These are phyloP conservation scores for Grantiella picta DNA, from an alignment of 2,113 vertebrate species.

Conservation along the genomic window DNA sequence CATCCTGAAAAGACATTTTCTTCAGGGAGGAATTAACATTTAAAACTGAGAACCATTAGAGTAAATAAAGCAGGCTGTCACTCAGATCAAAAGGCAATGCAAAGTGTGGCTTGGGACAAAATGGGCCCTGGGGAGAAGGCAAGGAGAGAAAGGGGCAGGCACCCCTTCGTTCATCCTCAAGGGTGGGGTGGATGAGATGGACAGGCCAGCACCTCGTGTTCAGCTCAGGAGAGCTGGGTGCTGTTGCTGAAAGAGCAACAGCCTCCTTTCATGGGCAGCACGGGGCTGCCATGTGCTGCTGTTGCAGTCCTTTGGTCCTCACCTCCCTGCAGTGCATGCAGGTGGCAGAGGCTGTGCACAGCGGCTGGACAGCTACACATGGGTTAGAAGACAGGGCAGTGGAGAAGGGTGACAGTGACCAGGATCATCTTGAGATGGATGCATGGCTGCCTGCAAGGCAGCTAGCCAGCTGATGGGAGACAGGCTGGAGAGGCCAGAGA, in stretches of 20 bases:
- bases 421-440: neutral
- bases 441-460: neutral
- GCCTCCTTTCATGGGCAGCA: neutral
- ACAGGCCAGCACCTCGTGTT: accelerated
- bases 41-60: slow-evolving; percentile 44
- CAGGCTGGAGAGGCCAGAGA: neutral
- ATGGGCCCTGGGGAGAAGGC: neutral
- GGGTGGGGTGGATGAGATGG: neutral
- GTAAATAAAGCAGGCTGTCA: slow-evolving; percentile 60
- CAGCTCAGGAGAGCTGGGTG: neutral
- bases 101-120: slow-evolving; percentile 8
- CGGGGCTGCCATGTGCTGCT: neutral
- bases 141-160: neutral
- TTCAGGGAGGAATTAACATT: slow-evolving; percentile 69
- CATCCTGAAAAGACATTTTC: slow-evolving; percentile 53
- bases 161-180: neutral
- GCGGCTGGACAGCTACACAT: accelerated
- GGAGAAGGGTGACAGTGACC: neutral
- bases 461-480: neutral
- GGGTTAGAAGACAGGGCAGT: neutral
- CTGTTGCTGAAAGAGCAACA: accelerated
- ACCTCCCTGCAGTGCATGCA: neutral
- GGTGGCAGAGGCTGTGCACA: neutral
- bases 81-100: neutral
- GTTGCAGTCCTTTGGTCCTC: neutral